Percentiles rank a stretch among this genome's conserved stretches.
Evolutionary conservation across 2,888 invertebrate species (phyloP).

Genomic region (Blastobasis adustella): DNA sequence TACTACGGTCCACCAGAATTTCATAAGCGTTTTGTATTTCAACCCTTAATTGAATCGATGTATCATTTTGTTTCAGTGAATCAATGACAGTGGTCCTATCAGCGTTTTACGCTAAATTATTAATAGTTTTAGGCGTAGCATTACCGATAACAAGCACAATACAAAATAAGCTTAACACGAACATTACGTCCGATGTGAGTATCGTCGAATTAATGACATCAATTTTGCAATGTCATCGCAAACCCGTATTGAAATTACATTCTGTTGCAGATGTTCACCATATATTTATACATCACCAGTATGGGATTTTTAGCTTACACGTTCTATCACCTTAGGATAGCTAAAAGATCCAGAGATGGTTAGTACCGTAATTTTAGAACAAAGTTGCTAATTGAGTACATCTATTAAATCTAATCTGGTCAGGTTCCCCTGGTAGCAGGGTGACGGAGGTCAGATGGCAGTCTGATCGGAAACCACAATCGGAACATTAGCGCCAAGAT

Average conservation of each 20-base stretch:
- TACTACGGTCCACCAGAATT: too few species aligned
- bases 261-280: conserved; percentile 77
- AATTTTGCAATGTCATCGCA: too few species aligned
- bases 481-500: too few species aligned
- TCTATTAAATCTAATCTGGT: too few species aligned
- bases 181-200: conserved; percentile 61
- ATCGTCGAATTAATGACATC: conserved; percentile 5
- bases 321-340: conserved; percentile 74
- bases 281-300: conserved; percentile 82
- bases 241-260: not conserved
- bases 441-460: too few species aligned
- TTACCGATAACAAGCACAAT: conserved; percentile 78
- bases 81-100: conserved; percentile 76
- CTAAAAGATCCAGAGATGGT: conserved; percentile 47
- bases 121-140: conserved; percentile 78
- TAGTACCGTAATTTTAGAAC: conserved; percentile 15
- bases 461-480: too few species aligned
- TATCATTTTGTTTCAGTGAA: conserved; percentile 67
- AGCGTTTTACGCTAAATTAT: conserved; percentile 78
- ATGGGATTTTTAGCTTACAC: conserved; percentile 82
- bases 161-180: conserved; percentile 67
- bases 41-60: conserved; percentile 30
- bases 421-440: too few species aligned
- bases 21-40: conserved; percentile 12
- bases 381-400: too few species aligned